Base-by-base conservation (phyloP, 1,140 invertebrate species). In the honey bee (Apis mellifera) region DNA sequence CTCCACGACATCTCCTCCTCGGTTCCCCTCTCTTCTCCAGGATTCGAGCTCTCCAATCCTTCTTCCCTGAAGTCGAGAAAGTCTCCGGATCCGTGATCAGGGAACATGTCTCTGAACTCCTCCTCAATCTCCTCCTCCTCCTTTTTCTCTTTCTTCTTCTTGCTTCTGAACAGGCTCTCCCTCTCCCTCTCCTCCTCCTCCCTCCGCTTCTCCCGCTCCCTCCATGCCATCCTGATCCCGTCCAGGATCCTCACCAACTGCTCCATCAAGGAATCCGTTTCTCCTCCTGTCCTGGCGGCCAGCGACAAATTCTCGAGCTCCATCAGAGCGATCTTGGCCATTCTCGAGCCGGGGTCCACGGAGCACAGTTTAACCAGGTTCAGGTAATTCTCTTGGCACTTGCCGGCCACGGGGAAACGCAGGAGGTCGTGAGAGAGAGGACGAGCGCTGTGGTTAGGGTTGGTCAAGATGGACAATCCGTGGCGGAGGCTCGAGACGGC, bases 101-200 rank as follows among this genome's bases (percentile, higher is more conserved):
- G 98, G 89, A 99, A 99, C 83, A 96, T 94, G 89, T 95, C 93
- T 21, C 19, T 52, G 21, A 23, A 82, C 11, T 82, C 64, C 1
- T 96, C 95, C 79, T 96, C 95, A n/a, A n/a, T n/a, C 79, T 96
- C 95, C 83, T 97, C 96, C 65, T 98, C 97, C 84, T 98, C 83
- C 95, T 97, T 98, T 54, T 96, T 42, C 32, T 5, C 32, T 42
- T 5, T 5, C 5, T 42, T 42, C 7, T 5, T 5, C 5, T 42
- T 42, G 32, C 32, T 97, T 78, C 96, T 96, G 93, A 98, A 99
- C 15, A 99, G 91, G 87, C 96, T 97, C 70, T 98, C 96, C 76
- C 97, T 96, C 87, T 98, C 97, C 57, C 95, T 94, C 83, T 97
- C 95, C 84, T 96, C 95, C 84, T 95, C 94, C 84, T 96, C 95